Conservation (phyloP, 2,113 vertebrate species). For the Salvator merianae region DNA sequence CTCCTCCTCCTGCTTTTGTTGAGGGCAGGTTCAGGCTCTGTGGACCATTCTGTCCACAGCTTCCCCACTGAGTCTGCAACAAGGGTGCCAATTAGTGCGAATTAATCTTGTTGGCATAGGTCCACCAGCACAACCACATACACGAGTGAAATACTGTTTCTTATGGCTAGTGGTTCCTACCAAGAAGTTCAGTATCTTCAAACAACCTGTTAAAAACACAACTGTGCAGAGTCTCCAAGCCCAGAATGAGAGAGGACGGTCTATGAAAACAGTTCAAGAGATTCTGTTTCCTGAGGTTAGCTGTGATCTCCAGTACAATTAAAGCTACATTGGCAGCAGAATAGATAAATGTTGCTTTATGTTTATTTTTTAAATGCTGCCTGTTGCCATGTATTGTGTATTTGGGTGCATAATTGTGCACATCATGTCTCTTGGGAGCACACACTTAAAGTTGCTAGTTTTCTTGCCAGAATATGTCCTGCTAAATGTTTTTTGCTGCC, state of each 20-base stretch:
- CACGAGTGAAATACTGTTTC: slow-evolving; percentile 1
- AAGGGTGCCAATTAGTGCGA: slow-evolving; percentile 29
- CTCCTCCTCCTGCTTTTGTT: slow-evolving; percentile 6
- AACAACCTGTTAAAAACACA: slow-evolving; percentile 9
- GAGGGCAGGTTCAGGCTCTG: slow-evolving; percentile 14
- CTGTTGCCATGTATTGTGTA: not conserved
- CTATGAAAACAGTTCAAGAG: not conserved
- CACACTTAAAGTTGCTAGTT: not conserved
- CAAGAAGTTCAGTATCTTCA: slow-evolving; percentile 10
- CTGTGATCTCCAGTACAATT: not conserved
- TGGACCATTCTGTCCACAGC: not conserved
- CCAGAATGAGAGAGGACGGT: not conserved
- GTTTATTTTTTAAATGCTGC: not conserved
- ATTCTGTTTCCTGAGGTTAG: not conserved
- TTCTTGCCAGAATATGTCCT: not conserved
- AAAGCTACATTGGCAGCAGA: not conserved
- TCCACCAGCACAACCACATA: not conserved
- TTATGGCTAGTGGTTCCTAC: not conserved
- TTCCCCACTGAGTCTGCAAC: slow-evolving; percentile 2
- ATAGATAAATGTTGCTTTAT: not conserved
- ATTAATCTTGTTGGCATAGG: slow-evolving; percentile 23
- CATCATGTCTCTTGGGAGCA: not conserved
- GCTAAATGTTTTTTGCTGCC: not conserved
- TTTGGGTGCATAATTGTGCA: not conserved
- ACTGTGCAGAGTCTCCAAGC: not conserved